Base-by-base conservation (phyloP, 2,113 vertebrate species). In the Phainopepla nitens region DNA sequence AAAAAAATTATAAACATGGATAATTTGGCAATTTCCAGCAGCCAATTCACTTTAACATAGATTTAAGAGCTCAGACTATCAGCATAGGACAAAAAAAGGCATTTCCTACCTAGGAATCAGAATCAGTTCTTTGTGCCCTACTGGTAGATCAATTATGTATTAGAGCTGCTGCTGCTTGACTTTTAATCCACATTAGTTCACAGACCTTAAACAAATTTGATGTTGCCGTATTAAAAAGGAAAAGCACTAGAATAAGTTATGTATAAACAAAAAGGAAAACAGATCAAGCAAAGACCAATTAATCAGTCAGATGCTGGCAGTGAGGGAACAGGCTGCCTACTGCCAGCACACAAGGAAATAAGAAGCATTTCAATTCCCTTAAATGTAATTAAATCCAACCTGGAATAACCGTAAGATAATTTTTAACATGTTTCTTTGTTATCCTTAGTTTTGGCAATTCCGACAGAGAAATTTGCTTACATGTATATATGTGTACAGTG, bases 121-220 rank as follows among this genome's bases (percentile, higher is more conserved):
- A 78, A 85, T 42, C 75, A 89, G 29, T 49, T 83, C 76, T 87
- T 66, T 85, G 31, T 89, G 78, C 57, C 64, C 90, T 85, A 68
- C 80, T 83, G 76, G 57, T 58, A 71, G 78, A 96, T 95, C 93
- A 95, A 93, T 92, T 96, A 96, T 83, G 54, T 45, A 97, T 94
- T 82, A 87, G 42, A 71, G 45, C 62, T 94, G 53, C 70, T 57
- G 61, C 75, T 69, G 81, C 64, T 91, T 93, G 70, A 89, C 65
- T 96, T 97, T 94, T 92, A 93, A 94, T 93, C 44, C 80, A 77
- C 86, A 80, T 96, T 75, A 96, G 73, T 93, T 94, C 92, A 80
- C 42, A 91, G 72, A 92, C 77, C 91, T 75, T 91, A 42, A 86
- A 80, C 79, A 96, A 79, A 87, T 91, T 68, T 90, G 91, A 96